Base-by-base conservation (phyloP, 23 tunicate genomes). In the Styela plicata region DNA sequence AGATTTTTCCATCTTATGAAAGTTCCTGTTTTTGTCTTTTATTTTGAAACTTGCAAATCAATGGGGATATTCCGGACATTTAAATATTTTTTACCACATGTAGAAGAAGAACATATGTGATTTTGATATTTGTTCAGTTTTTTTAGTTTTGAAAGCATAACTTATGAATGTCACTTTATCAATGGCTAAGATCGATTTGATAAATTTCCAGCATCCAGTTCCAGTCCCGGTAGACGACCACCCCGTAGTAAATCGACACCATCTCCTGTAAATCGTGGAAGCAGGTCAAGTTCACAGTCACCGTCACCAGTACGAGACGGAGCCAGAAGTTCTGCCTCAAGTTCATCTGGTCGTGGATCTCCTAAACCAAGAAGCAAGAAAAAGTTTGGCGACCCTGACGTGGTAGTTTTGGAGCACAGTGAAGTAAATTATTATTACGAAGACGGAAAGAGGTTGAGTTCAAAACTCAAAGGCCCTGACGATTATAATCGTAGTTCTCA, bases 351-450 rank as follows among this genome's bases (percentile, higher is more conserved):
- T 36, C 64, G 81, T 22, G 64, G 22, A 53, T 36, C 81, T 23
- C 53, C 81, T 0, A 53, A 57, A 53, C 24, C 20, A 36, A 73
- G 28, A 73, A 33, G 63, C 32, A 34, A 33, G 36, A 76, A 76
- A 30, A 76, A 76, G 64, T 44, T 53, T 76, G 81, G 81, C 17
- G 64, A 76, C 37, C 81, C 66, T 36, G 81, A 76, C 81, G 81
- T 76, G 7, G 81, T 76, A 26, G 81, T 76, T 21, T 76, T 76
- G 65, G 81, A 76, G 37, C 81, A 76, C 26, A 53, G 63, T 10
- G 81, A 76, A 76, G 81, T 76, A 26, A 76, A 53, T 44, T 76
- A 76, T 53, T 76, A 76, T 29, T 76, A 76, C 81, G 66, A 76
- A 29, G 81, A 76, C 28, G 66, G 53, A 19, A 44, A 53, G 63